These are phyloP conservation scores for Drosophila buzzatii DNA, from an alignment of 2,888 invertebrate genomes.

Conservation along the genomic window DNA sequence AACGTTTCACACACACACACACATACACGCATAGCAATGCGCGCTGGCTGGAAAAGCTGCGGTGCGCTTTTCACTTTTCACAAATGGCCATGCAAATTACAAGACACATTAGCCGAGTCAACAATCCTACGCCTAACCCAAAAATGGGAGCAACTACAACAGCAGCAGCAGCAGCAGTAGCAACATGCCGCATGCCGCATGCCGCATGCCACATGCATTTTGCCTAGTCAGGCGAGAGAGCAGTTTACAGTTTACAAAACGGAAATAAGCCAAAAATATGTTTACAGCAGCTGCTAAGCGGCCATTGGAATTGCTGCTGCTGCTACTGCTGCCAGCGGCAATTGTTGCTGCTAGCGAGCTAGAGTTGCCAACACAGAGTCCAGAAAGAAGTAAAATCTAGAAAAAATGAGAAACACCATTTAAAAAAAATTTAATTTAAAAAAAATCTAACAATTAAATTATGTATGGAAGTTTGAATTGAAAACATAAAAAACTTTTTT, in stretches of 20 bases:
- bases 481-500: no score
- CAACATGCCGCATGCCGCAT: conserved; percentile 22
- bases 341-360: conserved; percentile 29
- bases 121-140: conserved; percentile 74
- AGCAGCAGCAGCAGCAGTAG: conserved; percentile 24
- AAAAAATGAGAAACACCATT: no score
- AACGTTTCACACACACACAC: conserved; percentile 7
- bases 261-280: conserved; percentile 75
- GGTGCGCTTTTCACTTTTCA: conserved; percentile 73
- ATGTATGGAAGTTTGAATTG: no score
- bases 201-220: conserved; percentile 43
- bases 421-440: no score
- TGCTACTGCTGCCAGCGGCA: conserved; percentile 11
- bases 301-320: conserved; percentile 42
- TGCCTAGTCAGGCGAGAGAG: conserved; percentile 40
- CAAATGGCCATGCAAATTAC: conserved; percentile 79
- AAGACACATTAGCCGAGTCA: conserved; percentile 74
- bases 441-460: no score
- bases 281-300: conserved; percentile 70
- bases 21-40: background rate
- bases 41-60: conserved; percentile 34
- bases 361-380: conserved; percentile 39
- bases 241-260: conserved; percentile 65
- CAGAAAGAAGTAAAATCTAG: no score
- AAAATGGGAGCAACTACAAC: conserved; percentile 68